Evolutionary conservation across 2,113 vertebrate species (phyloP).

Genomic region (Laticauda colubrina): DNA sequence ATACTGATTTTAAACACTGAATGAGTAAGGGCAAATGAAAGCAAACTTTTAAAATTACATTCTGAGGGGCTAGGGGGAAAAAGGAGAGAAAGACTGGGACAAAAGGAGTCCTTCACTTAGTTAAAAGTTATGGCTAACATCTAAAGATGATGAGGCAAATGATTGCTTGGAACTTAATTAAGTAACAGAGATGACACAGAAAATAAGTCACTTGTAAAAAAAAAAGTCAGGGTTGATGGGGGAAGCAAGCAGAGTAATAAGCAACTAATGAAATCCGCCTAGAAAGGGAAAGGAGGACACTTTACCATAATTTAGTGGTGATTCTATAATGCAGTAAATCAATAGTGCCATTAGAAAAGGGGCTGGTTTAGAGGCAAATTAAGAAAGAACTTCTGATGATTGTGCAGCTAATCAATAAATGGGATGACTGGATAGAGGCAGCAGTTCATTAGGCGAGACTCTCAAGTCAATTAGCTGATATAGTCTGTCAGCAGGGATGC

Average conservation of each 20-base stretch:
- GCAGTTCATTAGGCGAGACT: conserved; percentile 39
- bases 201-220: conserved; percentile 1
- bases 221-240: conserved; percentile 4
- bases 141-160: neutral
- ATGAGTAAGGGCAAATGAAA: neutral
- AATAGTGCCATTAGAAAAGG: conserved; percentile 47
- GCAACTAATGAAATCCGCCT: neutral
- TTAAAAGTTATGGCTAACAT: conserved; percentile 2
- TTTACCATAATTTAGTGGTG: neutral
- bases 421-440: conserved; percentile 33
- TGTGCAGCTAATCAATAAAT: conserved; percentile 51
- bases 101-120: neutral
- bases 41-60: neutral
- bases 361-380: conserved; percentile 19
- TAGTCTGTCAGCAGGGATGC: conserved; percentile 31
- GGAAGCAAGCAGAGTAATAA: neutral
- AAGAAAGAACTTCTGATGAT: conserved; percentile 39
- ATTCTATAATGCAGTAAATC: conserved; percentile 39
- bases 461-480: conserved; percentile 35
- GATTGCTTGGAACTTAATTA: neutral
- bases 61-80: neutral
- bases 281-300: neutral
- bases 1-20: neutral
- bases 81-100: no score
- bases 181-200: neutral